Conservation (phyloP, 1,140 invertebrate genomes). For the Batillaria attramentaria region DNA sequence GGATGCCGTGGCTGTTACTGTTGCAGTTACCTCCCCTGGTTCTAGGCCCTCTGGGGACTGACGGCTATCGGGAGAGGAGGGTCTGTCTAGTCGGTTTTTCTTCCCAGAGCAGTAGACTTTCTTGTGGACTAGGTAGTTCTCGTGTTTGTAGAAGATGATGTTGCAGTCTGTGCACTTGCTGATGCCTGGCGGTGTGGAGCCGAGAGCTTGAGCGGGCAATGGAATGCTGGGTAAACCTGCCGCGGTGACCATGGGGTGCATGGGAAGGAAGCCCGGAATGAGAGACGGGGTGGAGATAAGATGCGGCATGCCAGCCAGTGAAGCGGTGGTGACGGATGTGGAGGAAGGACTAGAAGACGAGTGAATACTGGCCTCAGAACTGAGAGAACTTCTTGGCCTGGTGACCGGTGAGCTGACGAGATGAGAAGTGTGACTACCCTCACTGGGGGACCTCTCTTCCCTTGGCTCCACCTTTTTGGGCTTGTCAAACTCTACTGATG, state of each 20-base stretch:
- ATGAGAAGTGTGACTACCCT: background rate
- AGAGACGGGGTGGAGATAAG: conserved; percentile 39
- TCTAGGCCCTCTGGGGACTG: conserved; percentile 3
- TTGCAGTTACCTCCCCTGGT: no score
- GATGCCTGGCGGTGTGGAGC: conserved; percentile 75
- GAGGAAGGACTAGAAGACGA: background rate
- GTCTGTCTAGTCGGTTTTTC: conserved; percentile 30
- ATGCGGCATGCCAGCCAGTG: conserved; percentile 29
- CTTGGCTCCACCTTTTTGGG: background rate
- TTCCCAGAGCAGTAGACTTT: conserved; percentile 93
- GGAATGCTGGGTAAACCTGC: conserved; percentile 32
- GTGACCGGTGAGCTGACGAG: background rate
- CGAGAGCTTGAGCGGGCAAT: conserved; percentile 73
- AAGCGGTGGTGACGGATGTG: background rate
- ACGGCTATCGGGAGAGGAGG: background rate
- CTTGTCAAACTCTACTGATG: background rate
- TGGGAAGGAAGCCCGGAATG: conserved; percentile 28
- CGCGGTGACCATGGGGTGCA: conserved; percentile 20
- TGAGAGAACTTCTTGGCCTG: background rate
- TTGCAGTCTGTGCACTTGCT: conserved; percentile 96
- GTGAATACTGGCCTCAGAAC: background rate
- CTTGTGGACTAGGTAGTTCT: conserved; percentile 95
- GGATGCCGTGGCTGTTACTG: background rate
- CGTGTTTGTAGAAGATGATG: conserved; percentile 96
- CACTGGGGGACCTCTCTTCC: background rate